Base-by-base conservation (phyloP, 2,113 vertebrate species). In the Hippocampus comes region DNA sequence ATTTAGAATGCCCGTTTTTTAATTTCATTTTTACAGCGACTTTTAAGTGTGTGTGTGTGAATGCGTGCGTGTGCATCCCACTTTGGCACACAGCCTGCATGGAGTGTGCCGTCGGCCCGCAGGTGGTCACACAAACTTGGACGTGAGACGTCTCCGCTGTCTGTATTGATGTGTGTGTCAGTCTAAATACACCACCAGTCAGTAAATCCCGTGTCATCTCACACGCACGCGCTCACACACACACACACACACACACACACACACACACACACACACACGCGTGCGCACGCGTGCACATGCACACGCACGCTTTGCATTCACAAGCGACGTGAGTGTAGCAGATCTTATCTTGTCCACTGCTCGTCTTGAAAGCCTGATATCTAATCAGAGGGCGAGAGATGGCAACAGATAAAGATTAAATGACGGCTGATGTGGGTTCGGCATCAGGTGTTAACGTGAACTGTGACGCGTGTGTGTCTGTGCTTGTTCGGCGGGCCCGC, bases 341-440 rank as follows among this genome's bases (percentile, higher is more conserved):
- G 87, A 89, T 89, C 85, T 86, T 89, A 90, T 91, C 87, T 75
- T 43, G 77, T 80, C 80, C 73, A 68, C 77, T 82, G 63, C 70
- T 63, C 23, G 67, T 80, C 75, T 38, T 85, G 72, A 84, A 79
- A 85, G 80, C 84, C 73, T 51, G 76, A 84, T 79, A 80, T 83
- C 73, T 89, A 92, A 92, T 91, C 89, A 90, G 88, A 70, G 77
- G 59, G 83, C 78, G 82, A 69, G 84, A 87, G 88, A 90, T 90
- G 86, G 75, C 72, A 65, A 76, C 85, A 90, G 91, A 92, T 92
- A 91, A 89, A 82, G 82, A 85, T 84, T 77, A 82, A 81, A 83
- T 85, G 85, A 82, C 78, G 34, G 34, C 34, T 38, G 73, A 87
- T 84, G 79, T 80, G 81, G 74, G 80, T 86, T 89, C 89, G 89